These are phyloP conservation scores for Cygnus olor DNA, from an alignment of 2,797 vertebrate genomes.

Conservation along the genomic window DNA sequence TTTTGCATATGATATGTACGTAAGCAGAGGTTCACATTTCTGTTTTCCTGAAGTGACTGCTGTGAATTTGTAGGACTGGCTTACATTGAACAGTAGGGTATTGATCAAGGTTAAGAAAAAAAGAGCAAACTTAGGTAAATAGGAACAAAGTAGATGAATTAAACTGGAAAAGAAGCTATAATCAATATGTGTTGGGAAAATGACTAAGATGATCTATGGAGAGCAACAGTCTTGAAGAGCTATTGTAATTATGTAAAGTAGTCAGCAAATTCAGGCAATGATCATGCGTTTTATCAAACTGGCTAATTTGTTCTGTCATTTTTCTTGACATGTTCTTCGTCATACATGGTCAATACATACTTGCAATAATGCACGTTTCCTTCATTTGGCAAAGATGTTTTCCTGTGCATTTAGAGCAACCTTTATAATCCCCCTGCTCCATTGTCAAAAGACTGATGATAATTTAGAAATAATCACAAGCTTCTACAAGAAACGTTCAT, in stretches of 20 bases:
- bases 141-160: slow-evolving; percentile 16
- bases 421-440: neutral
- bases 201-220: neutral
- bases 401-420: slow-evolving; percentile 14
- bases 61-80: neutral
- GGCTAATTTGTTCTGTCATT: slow-evolving; percentile 23
- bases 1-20: neutral
- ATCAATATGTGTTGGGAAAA: slow-evolving; percentile 27
- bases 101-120: neutral
- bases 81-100: neutral
- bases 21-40: neutral
- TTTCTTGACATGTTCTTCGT: neutral
- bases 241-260: slow-evolving; percentile 28
- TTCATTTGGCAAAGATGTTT: slow-evolving; percentile 15
- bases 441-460: neutral
- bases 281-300: slow-evolving; percentile 34
- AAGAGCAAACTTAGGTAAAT: neutral
- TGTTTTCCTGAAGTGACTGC: neutral
- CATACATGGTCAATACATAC: neutral
- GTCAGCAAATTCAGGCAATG: neutral
- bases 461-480: slow-evolving; percentile 39
- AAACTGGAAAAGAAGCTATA: neutral
- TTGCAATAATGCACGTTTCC: neutral
- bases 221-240: neutral
- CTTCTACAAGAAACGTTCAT: neutral